Evolutionary conservation across 2,113 vertebrate genomes (phyloP).

Genomic region (Anhinga anhinga): DNA sequence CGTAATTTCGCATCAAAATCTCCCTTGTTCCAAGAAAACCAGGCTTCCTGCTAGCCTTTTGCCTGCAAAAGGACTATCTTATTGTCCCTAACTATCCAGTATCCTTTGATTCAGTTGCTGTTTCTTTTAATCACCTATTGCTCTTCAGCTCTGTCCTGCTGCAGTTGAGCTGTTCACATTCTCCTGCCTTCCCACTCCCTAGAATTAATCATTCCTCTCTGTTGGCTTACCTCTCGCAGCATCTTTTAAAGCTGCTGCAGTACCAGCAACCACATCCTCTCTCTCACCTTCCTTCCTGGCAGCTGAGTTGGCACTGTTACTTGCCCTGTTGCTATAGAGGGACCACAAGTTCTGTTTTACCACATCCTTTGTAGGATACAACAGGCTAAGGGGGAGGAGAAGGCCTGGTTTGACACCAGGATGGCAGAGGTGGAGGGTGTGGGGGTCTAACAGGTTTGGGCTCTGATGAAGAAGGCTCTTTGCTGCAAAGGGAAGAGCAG

Average conservation of each 20-base stretch:
- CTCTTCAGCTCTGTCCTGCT: not conserved
- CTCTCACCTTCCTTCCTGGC: conserved; percentile 42
- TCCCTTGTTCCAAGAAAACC: not conserved
- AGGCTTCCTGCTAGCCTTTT: not conserved
- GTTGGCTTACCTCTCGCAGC: not conserved
- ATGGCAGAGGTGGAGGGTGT: not conserved
- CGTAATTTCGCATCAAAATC: not conserved
- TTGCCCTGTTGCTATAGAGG: not conserved
- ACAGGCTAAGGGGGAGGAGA: not conserved
- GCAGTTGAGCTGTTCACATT: not conserved
- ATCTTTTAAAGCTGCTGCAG: not conserved
- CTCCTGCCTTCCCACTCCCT: not conserved
- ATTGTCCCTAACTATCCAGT: not conserved
- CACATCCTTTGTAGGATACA: conserved; percentile 16
- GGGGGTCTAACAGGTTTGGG: not conserved
- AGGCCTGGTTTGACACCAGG: not conserved
- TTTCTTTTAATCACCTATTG: not conserved
- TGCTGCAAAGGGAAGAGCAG: not conserved
- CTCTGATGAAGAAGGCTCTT: not conserved
- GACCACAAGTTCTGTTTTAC: conserved; percentile 16
- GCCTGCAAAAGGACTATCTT: not conserved
- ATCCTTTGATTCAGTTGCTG: not conserved
- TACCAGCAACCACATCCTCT: conserved; percentile 28
- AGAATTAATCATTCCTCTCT: not conserved
- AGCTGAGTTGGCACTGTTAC: not conserved